A percentile compares a stretch with the other conserved stretches of the same genome.
Conservation (phyloP, 37 sponge, comb jelly and placozoan genomes). For the Axinella damicornis region DNA sequence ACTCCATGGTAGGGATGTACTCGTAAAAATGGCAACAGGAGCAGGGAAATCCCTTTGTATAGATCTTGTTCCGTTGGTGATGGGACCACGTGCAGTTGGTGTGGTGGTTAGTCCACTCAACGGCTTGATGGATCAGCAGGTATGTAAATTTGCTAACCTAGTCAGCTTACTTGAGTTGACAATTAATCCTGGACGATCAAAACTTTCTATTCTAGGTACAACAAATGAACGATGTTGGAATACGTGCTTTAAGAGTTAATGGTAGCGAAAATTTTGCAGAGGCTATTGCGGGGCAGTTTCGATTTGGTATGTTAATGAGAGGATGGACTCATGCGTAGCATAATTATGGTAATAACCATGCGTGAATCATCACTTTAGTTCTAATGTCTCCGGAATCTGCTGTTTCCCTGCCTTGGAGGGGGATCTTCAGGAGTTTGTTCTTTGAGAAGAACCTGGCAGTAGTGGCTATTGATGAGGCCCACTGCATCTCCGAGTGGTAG, state of each 20-base stretch:
- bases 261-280: too few relatives aligned
- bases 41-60: neutral
- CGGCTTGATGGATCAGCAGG: constrained; percentile 5
- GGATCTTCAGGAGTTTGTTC: neutral
- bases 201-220: too few relatives aligned
- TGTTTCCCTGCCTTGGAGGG: neutral
- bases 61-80: neutral
- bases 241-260: too few relatives aligned
- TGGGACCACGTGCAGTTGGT: neutral
- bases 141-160: neutral
- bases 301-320: too few relatives aligned
- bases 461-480: neutral
- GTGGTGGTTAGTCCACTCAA: neutral
- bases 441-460: neutral
- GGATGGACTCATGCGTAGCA: too few relatives aligned
- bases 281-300: too few relatives aligned
- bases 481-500: neutral
- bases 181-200: too few relatives aligned
- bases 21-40: constrained; percentile 1
- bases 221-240: too few relatives aligned
- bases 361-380: neutral
- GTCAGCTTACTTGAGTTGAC: too few relatives aligned
- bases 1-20: neutral
- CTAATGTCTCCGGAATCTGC: neutral
- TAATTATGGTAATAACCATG: too few relatives aligned